Conservation (phyloP, 2,888 invertebrate genomes). For the Endotricha flammealis region DNA sequence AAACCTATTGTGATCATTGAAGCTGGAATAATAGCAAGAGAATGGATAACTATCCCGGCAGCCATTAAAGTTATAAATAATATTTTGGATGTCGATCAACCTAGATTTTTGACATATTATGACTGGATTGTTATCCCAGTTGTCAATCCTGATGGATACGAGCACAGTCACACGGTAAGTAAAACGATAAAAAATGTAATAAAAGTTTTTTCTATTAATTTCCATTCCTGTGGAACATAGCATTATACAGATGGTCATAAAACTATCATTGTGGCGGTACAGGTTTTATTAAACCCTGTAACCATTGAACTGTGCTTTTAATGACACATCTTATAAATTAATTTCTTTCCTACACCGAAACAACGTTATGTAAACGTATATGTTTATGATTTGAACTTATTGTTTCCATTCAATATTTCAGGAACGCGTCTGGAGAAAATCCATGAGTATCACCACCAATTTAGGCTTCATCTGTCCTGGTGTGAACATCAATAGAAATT, state of each 20-base stretch:
- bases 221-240: not conserved
- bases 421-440: constrained; percentile 84
- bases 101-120: constrained; percentile 65
- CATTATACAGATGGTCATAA: not conserved
- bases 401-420: constrained; percentile 36
- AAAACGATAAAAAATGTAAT: not conserved
- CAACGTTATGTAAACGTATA: too few relatives aligned
- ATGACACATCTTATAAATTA: too few relatives aligned
- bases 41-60: constrained; percentile 81
- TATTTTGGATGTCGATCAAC: constrained; percentile 56
- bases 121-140: constrained; percentile 83
- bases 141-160: constrained; percentile 86
- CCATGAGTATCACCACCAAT: constrained; percentile 64
- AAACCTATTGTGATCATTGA: constrained; percentile 75
- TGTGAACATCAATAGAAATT: constrained; percentile 87
- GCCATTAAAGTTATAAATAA: constrained; percentile 68
- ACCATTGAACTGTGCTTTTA: too few relatives aligned
- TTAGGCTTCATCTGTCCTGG: constrained; percentile 78
- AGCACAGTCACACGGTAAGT: constrained; percentile 79
- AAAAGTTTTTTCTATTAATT: too few relatives aligned
- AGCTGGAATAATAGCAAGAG: constrained; percentile 78
- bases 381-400: not conserved
- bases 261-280: too few relatives aligned
- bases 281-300: too few relatives aligned
- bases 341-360: too few relatives aligned